Percentiles rank a stretch among this genome's conserved stretches.
These are phyloP conservation scores for Zeugodacus cucurbitae DNA, from an alignment of 1,140 invertebrate species.

Conservation along the genomic window DNA sequence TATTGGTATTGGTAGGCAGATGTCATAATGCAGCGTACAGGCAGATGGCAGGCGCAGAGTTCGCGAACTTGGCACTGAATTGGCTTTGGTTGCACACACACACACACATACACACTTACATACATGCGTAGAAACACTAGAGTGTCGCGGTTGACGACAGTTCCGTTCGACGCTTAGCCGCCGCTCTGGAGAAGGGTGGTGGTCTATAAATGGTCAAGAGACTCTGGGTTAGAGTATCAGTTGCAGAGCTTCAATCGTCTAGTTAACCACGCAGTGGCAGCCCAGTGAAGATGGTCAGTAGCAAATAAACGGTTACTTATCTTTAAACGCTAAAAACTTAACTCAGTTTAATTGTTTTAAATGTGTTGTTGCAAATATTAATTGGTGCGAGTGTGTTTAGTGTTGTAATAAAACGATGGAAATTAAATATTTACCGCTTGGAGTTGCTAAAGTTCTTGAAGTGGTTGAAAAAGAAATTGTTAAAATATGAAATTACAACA, in stretches of 20 bases:
- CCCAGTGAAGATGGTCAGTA: constrained; percentile 53
- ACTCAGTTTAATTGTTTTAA: background rate
- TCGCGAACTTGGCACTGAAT: constrained; percentile 17
- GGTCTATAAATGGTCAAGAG: constrained; percentile 31
- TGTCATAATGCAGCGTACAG: background rate
- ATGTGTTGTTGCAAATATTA: background rate
- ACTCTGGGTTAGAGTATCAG: background rate
- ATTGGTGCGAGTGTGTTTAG: background rate
- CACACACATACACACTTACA: no score
- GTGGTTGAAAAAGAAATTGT: no score
- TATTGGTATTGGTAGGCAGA: background rate
- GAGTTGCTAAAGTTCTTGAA: no score
- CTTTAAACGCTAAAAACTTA: background rate
- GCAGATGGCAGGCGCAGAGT: background rate
- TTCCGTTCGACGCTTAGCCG: background rate
- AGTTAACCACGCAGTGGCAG: constrained; percentile 42
- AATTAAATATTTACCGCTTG: no score
- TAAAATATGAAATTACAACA: no score
- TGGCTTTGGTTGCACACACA: background rate
- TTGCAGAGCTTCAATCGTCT: background rate
- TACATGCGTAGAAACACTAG: no score
- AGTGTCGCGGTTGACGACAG: background rate
- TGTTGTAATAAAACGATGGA: no score
- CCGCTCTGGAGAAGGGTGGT: background rate
- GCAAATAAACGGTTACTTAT: background rate